Conservation (phyloP, 2,113 vertebrate genomes). For the Antechinus flavipes region DNA sequence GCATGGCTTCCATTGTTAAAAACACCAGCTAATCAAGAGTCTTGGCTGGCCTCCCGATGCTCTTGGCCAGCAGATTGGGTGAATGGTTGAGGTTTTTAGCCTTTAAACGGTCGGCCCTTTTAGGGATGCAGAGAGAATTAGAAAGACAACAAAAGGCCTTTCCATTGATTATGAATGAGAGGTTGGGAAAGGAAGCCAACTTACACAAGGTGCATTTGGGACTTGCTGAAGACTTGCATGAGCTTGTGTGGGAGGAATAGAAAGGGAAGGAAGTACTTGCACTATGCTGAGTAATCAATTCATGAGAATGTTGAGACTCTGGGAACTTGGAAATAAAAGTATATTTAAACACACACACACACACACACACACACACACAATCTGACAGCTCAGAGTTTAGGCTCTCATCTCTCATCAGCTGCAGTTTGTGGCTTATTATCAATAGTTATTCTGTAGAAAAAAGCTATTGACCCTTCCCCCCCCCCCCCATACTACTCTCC, state of each 20-base stretch:
- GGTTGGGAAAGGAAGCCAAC: background rate
- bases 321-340: slow-evolving; percentile 48
- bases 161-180: background rate
- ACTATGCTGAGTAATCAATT: slow-evolving; percentile 63
- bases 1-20: background rate
- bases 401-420: slow-evolving; percentile 37
- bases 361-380: slow-evolving; percentile 33
- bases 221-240: background rate
- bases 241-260: background rate
- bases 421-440: slow-evolving; percentile 71
- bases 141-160: background rate
- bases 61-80: background rate
- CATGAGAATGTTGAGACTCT: slow-evolving; percentile 45
- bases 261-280: background rate
- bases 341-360: background rate
- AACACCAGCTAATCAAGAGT: background rate
- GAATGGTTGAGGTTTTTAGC: background rate
- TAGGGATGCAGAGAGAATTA: background rate
- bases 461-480: background rate
- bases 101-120: background rate
- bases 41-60: background rate
- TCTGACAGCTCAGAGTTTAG: slow-evolving; percentile 72
- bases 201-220: background rate
- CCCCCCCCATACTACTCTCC: background rate
- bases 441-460: slow-evolving; percentile 63